Evolutionary conservation across 2,888 invertebrate species (phyloP), one percentile per base, ranked within the genome.

Genomic region (Mythimna ferrago): DNA sequence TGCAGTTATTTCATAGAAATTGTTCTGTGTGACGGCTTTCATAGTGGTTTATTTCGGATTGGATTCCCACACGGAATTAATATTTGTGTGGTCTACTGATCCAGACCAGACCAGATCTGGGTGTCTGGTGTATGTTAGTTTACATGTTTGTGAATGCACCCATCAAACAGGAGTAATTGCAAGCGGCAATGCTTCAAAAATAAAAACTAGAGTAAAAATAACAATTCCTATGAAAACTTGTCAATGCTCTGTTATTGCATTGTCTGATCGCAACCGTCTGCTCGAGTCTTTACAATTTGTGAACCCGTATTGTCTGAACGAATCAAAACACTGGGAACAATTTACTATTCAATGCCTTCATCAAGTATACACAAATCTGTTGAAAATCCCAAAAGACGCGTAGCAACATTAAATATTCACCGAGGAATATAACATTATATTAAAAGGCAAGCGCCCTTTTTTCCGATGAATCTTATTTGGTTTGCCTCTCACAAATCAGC

Each of bases 401-500:
- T 16, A 48, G 16, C 6, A 7, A 26, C 10, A 48, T 26, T 10
- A 26, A 19, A 71, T 62, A 58, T 35, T n/a, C 10, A 51, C 7
- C 3, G 35, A 57, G 32, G 9, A 56, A 44, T 14, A 38, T 26
- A 16, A 32, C 6, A 61, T 70, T 75, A 57, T 19, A 61, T 35
- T 44, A 38, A n/a, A 56, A 62, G 2, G 9, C 6, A 6, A 21
- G 14, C n/a, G 4, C 10, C 53, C 38, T 9, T 63, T 62, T 19
- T 51, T 21, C 3, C 4, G 16, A 32, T 35, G 2, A 77, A 71
- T 9, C 6, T 71, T 60, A 53, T 65, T 66, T 56, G n/a, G 11
- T n/a, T 70, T 63, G 19, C 11, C 6, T 62, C 48, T 63, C 48
- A 44, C 21, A 65, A 77, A 65, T 69, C 66, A 71, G 62, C 14